Percentiles rank a stretch among this genome's conserved stretches.
Evolutionary conservation across 2,113 vertebrate species (phyloP).

Genomic region (Polyodon spathula): DNA sequence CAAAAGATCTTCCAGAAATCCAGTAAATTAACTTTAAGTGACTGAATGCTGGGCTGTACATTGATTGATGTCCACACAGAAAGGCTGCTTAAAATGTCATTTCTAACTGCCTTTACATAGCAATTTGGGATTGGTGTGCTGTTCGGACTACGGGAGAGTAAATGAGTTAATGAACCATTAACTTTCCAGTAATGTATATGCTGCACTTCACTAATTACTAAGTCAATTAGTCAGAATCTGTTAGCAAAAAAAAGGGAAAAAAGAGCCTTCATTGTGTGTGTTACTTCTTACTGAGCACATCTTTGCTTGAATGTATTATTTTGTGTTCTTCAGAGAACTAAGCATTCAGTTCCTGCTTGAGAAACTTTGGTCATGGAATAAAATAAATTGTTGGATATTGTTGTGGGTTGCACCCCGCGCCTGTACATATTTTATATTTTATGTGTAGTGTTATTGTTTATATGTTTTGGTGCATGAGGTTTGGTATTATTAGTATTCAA

Average conservation of each 20-base stretch:
- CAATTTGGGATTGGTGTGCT: constrained; percentile 19
- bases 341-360: no score
- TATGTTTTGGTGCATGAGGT: no score
- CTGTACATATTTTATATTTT: no score
- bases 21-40: constrained; percentile 12
- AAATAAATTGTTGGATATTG: no score
- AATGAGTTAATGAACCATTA: constrained; percentile 25
- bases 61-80: constrained; percentile 15
- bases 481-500: no score
- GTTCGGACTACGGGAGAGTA: constrained; percentile 15
- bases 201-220: constrained; percentile 18
- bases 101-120: constrained; percentile 16
- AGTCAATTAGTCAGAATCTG: constrained; percentile 16
- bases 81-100: constrained; percentile 13
- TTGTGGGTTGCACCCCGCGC: no score
- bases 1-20: not conserved
- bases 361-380: no score
- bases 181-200: constrained; percentile 21
- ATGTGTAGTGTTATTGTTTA: no score
- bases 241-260: constrained; percentile 9
- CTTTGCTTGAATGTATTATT: no score
- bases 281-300: no score
- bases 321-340: no score
- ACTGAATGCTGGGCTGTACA: constrained; percentile 2
- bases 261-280: not conserved